These are phyloP conservation scores for Ammospiza caudacuta DNA, from an alignment of 2,113 vertebrate genomes.

Conservation along the genomic window DNA sequence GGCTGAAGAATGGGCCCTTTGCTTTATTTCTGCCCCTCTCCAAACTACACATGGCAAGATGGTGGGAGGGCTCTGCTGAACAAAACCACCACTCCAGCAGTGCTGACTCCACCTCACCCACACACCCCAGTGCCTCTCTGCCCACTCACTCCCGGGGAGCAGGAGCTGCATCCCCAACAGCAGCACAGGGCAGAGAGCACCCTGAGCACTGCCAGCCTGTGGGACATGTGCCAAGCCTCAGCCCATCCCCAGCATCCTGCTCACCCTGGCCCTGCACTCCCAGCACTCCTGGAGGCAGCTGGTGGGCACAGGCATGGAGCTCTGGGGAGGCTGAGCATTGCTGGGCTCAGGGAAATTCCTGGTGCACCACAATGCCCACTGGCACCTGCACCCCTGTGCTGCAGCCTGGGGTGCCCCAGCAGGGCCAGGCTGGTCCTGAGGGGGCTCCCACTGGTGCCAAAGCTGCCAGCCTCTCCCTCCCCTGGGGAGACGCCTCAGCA, in stretches of 20 bases:
- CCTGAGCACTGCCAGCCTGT: neutral
- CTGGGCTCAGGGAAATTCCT: neutral
- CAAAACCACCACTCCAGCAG: neutral
- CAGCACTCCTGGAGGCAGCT: accelerated
- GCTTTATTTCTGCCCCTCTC: neutral
- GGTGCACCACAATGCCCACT: neutral
- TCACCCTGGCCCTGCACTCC: neutral
- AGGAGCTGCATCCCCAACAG: neutral
- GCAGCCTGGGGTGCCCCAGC: neutral
- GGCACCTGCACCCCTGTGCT: accelerated
- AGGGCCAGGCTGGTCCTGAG: neutral
- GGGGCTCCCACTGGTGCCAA: neutral
- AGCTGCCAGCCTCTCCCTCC: neutral
- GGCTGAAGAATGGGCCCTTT: neutral
- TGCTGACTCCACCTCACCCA: accelerated
- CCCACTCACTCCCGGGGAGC: accelerated
- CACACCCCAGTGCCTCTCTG: neutral
- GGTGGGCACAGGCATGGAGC: accelerated
- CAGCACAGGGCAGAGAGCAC: neutral
- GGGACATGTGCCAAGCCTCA: accelerated
- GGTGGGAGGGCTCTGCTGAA: neutral
- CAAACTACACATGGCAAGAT: accelerated
- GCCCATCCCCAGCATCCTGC: neutral
- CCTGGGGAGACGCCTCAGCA: neutral
- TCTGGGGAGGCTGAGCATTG: neutral